Evolutionary conservation across 2,888 invertebrate species (phyloP), one percentile per base, ranked within the genome.

Genomic region (Slavum lentiscoides): DNA sequence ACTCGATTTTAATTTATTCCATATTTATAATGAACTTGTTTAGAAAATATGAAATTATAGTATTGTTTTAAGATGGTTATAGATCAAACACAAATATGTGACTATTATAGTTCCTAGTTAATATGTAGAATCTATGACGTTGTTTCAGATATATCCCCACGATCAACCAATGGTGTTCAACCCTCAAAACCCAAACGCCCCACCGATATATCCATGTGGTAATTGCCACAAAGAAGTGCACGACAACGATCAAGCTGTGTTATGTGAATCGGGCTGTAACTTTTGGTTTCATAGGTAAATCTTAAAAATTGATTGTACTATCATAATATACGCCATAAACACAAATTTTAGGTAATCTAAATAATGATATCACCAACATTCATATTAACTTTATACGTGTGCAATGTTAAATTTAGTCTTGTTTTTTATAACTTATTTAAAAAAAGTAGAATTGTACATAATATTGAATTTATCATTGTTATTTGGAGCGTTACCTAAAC

Each of bases 101-200:
- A 53, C 11, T 2, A 53, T 53, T 53, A n/a, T n/a, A n/a, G n/a
- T n/a, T n/a, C n/a, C n/a, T n/a, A n/a, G 15, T 13, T 39, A 11
- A n/a, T n/a, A 7, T 69, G 30, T 30, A 30, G 11, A 69, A 49
- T n/a, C n/a, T 21, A 37, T 64, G 5, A 39, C 61, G n/a, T 43
- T 61, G 11, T 85, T 85, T 8, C 84, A 89, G 89, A 87, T 91
- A 82, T 98, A 98, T 88, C 97, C 97, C 68, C 93, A 94, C 8
- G 95, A 97, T 86, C 96, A 97, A 86, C 94, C 97, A 0, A 97
- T 97, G 96, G 96, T 98, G 83, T 97, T 97, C 87, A 98, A 98
- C 88, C 95, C 97, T 66, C 96, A 97, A 87, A 98, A 98, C 88
- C 98, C 97, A 0, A 98, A 97, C 87, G 98, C 98, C 75, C 98